Conservation (phyloP, 35 echinoderm and acorn worm genomes). For the Heliocidaris tuberculata region DNA sequence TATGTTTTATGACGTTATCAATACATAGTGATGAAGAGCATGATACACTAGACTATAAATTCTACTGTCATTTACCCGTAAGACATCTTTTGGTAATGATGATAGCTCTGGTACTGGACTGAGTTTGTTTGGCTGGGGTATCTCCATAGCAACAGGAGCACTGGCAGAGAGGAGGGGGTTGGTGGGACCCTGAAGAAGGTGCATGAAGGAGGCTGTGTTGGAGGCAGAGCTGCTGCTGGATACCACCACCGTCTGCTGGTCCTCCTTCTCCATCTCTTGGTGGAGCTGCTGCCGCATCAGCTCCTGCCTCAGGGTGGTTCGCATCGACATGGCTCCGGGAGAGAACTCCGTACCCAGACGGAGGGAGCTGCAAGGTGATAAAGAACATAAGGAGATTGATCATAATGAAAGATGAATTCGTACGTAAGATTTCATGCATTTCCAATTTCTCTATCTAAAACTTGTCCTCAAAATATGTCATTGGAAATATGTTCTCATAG, state of each 20-base stretch:
- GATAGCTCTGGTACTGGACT: constrained; percentile 55
- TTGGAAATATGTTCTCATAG: no score
- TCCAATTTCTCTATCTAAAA: no score
- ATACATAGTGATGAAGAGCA: neutral
- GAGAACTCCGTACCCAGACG: constrained; percentile 50
- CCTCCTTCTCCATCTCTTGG: constrained; percentile 58
- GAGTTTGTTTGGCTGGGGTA: constrained; percentile 30
- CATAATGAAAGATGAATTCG: no score
- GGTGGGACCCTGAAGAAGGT: constrained; percentile 19
- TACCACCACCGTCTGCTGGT: constrained; percentile 24
- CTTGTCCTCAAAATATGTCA: no score
- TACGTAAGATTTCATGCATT: no score
- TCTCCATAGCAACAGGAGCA: constrained; percentile 49
- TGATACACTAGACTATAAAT: neutral
- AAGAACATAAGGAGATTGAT: neutral
- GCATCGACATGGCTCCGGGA: constrained; percentile 55
- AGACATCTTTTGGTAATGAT: constrained; percentile 43
- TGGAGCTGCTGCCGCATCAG: constrained; percentile 61
- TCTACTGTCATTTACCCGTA: constrained; percentile 42
- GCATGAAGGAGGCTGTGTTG: constrained; percentile 6
- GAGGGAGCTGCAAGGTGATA: constrained; percentile 10
- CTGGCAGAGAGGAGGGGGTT: constrained; percentile 48
- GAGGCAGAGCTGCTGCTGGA: neutral
- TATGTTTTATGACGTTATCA: neutral
- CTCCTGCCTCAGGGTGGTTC: constrained; percentile 63